Conservation (phyloP, 1,140 invertebrate species). For the Riptortus pedestris region DNA sequence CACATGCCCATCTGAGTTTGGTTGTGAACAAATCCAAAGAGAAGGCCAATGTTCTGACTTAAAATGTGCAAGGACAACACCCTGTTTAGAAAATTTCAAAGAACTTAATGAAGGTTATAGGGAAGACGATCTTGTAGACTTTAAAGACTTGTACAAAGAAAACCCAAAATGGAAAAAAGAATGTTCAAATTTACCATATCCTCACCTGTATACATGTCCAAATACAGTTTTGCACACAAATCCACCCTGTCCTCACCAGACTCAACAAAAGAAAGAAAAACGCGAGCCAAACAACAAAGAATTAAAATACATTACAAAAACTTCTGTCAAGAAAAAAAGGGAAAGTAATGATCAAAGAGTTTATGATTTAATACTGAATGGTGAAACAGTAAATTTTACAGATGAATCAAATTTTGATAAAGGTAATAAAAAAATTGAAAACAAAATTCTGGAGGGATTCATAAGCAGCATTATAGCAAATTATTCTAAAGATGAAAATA, state of each 20-base stretch:
- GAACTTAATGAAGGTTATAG: background rate
- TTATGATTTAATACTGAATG: background rate
- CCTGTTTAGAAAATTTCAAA: background rate
- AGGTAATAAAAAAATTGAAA: slow-evolving; percentile 10
- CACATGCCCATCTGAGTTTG: background rate
- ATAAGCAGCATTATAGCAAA: slow-evolving; percentile 5
- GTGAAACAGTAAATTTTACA: background rate
- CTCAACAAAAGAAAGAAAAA: too few relatives aligned
- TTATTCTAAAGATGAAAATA: background rate
- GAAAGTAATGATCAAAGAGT: background rate
- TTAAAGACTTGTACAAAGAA: background rate
- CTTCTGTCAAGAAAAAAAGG: background rate
- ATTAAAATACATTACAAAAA: too few relatives aligned
- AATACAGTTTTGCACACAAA: too few relatives aligned
- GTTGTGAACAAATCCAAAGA: background rate
- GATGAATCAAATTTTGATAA: too few relatives aligned
- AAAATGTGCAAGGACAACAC: too few relatives aligned
- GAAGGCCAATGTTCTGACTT: too few relatives aligned
- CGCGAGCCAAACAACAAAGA: too few relatives aligned
- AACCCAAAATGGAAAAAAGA: too few relatives aligned
- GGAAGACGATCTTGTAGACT: background rate
- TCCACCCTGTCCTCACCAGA: too few relatives aligned
- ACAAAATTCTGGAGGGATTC: slow-evolving; percentile 10
- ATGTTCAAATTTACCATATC: too few relatives aligned
- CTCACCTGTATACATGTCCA: too few relatives aligned